These are phyloP conservation scores for Cyclopterus lumpus DNA, from an alignment of 2,797 vertebrate species.

Conservation along the genomic window DNA sequence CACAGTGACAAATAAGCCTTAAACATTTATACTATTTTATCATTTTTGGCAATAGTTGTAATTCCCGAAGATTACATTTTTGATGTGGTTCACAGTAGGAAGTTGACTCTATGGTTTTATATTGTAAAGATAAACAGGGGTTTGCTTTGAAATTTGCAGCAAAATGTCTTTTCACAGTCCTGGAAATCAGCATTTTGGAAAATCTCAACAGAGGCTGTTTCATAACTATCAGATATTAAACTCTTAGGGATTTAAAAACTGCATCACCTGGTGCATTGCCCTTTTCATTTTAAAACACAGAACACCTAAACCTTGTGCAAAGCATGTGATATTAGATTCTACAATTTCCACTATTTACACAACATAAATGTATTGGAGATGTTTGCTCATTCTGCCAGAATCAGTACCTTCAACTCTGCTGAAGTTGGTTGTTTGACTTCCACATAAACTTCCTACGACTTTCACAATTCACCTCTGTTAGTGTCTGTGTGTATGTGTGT, in stretches of 20 bases:
- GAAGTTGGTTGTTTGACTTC: slow-evolving; percentile 55
- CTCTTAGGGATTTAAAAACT: neutral
- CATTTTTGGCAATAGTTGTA: neutral
- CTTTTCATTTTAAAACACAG: slow-evolving; percentile 10
- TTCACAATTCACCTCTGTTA: slow-evolving; percentile 34
- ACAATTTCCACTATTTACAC: neutral
- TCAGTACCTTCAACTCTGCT: slow-evolving; percentile 44
- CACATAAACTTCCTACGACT: slow-evolving; percentile 43
- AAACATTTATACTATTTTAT: neutral
- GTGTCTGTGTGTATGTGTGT: too few species aligned
- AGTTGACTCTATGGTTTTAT: neutral
- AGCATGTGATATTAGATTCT: slow-evolving; percentile 18
- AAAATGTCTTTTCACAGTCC: slow-evolving; percentile 2
- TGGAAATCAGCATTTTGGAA: neutral
- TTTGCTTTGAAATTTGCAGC: slow-evolving; percentile 14
- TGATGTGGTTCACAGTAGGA: neutral
- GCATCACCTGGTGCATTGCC: neutral
- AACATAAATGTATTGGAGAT: slow-evolving; percentile 13
- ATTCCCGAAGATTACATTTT: neutral
- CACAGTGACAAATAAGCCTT: neutral
- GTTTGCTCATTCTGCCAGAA: slow-evolving; percentile 27
- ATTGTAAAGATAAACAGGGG: neutral
- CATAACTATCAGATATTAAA: neutral
- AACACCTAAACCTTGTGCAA: slow-evolving; percentile 16
- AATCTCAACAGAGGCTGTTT: neutral